phyloP scores from a whole-genome alignment of 2,888 invertebrate genomes.

The Ichneumoninae sp. region DNA sequence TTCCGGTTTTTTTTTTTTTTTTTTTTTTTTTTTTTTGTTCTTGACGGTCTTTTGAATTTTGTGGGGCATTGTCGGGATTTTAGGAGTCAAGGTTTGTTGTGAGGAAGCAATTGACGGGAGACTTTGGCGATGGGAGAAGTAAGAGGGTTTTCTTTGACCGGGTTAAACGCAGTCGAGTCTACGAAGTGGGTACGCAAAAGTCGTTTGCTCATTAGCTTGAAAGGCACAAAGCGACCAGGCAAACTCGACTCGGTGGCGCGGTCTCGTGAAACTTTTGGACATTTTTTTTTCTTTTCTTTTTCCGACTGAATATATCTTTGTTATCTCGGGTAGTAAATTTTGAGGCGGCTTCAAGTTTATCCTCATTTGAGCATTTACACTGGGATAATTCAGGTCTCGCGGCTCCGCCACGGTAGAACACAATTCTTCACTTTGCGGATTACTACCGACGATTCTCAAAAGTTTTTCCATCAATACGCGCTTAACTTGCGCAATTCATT shows the following conservation, averaged over 20 bases:
- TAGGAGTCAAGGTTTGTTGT: background rate
- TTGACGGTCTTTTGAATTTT: slow-evolving; percentile 1
- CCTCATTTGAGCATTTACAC: background rate
- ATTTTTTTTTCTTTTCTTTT: slow-evolving; percentile 1
- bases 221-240: background rate
- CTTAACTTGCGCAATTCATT: too few species aligned
- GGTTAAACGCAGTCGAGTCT: background rate
- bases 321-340: slow-evolving; percentile 22
- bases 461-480: too few species aligned
- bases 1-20: background rate
- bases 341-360: background rate
- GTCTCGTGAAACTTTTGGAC: slow-evolving; percentile 15
- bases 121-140: background rate
- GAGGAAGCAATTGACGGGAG: background rate
- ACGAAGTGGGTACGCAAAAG: background rate
- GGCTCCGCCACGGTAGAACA: background rate
- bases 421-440: background rate
- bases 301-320: slow-evolving; percentile 6
- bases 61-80: background rate
- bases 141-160: background rate
- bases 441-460: background rate
- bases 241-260: background rate
- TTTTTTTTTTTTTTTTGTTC: background rate
- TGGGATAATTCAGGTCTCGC: background rate
- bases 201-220: slow-evolving; percentile 6